phyloP scores from a whole-genome alignment of 2,888 invertebrate species.

The Platycnemis pennipes region DNA sequence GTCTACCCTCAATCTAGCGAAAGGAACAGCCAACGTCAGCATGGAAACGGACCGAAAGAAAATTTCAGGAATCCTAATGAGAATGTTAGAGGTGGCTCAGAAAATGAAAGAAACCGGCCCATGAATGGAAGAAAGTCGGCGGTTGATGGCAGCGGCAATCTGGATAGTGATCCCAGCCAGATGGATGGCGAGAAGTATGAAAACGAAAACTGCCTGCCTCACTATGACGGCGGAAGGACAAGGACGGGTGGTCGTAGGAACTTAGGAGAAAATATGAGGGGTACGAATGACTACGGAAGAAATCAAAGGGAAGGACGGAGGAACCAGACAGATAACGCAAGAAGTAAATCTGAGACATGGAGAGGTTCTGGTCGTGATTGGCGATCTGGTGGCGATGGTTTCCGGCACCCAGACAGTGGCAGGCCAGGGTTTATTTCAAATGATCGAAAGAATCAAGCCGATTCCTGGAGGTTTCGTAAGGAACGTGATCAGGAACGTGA shows the following conservation, averaged over 20 bases:
- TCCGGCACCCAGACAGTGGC: neutral
- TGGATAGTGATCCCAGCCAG: neutral
- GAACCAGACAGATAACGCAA: neutral
- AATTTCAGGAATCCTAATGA: neutral
- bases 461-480: conserved; percentile 42
- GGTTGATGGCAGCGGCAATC: neutral
- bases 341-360: conserved; percentile 25
- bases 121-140: neutral
- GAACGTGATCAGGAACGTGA: conserved; percentile 38
- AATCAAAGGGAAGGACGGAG: conserved; percentile 9
- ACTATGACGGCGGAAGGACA: neutral
- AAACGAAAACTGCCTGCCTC: neutral
- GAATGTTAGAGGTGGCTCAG: neutral
- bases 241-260: neutral
- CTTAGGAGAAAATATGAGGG: neutral
- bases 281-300: neutral
- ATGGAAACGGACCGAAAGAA: neutral
- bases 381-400: neutral
- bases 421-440: neutral
- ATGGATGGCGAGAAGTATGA: conserved; percentile 1
- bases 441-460: conserved; percentile 34
- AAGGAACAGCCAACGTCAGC: neutral
- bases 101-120: conserved; percentile 5
- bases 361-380: neutral
- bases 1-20: neutral